These are phyloP conservation scores for Actinernus sp. DNA, from an alignment of 92 coral and sea anemone genomes.

Conservation along the genomic window DNA sequence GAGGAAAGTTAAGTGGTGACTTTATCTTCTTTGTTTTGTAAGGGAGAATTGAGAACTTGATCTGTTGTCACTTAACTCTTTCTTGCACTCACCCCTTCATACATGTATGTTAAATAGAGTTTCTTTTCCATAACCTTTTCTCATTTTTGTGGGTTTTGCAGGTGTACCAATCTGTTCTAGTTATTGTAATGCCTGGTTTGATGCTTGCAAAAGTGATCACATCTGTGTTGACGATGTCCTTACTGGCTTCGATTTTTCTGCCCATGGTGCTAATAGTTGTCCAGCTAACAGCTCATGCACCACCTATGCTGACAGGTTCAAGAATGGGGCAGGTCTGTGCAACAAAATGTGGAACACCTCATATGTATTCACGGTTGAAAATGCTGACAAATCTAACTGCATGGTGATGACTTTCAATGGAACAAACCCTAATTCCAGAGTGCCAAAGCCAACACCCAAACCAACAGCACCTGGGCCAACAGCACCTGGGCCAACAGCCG, in stretches of 20 bases:
- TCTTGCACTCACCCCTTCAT: background rate
- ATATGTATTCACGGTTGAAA: slow-evolving; percentile 69
- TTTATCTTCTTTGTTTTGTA: too few species aligned
- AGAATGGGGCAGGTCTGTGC: slow-evolving; percentile 78
- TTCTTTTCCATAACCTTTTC: too few species aligned
- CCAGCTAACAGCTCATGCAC: slow-evolving; percentile 71
- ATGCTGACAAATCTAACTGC: slow-evolving; percentile 74
- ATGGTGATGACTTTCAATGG: slow-evolving; percentile 78
- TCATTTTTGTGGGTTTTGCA: slow-evolving; percentile 2
- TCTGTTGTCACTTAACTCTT: too few species aligned
- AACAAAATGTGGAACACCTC: slow-evolving; percentile 96
- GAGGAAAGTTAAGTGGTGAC: too few species aligned
- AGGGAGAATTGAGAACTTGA: too few species aligned
- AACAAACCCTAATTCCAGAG: slow-evolving; percentile 55
- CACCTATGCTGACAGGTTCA: slow-evolving; percentile 77
- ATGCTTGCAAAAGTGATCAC: slow-evolving; percentile 84
- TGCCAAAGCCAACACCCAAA: too few species aligned
- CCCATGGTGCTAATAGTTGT: slow-evolving; percentile 70
- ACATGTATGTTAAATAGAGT: background rate
- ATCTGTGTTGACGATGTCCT: slow-evolving; percentile 92
- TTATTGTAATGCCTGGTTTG: slow-evolving; percentile 88
- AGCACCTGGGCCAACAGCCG: too few species aligned
- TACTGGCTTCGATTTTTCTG: slow-evolving; percentile 57
- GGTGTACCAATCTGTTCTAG: slow-evolving; percentile 96
- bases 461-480: too few species aligned